Conservation (phyloP, 2,113 vertebrate species). For the Illadopsis cleaveri region DNA sequence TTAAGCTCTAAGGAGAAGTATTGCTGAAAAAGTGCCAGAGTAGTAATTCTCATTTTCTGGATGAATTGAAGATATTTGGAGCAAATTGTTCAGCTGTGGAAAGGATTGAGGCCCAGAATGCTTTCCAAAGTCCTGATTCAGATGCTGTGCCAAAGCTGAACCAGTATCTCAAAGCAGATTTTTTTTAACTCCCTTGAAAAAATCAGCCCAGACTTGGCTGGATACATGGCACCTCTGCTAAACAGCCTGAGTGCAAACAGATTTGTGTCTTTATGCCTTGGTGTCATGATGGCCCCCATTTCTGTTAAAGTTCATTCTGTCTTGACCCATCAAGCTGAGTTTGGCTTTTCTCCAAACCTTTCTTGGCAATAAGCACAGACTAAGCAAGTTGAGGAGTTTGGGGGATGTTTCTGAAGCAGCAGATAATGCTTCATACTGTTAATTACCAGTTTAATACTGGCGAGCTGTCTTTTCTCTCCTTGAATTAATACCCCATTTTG, state of each 20-base stretch:
- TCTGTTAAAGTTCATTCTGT: neutral
- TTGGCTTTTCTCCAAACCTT: slow-evolving; percentile 3
- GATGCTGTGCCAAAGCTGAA: neutral
- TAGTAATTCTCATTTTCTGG: neutral
- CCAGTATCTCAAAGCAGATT: neutral
- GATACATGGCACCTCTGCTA: neutral
- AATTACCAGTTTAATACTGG: neutral
- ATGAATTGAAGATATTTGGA: neutral
- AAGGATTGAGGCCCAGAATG: neutral
- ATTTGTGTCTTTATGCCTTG: neutral
- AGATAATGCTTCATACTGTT: slow-evolving; percentile 25
- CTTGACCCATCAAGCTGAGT: neutral
- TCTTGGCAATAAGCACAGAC: neutral
- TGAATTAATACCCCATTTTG: neutral
- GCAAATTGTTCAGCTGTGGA: neutral
- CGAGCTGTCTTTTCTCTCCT: slow-evolving; percentile 1
- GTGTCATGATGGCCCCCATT: neutral
- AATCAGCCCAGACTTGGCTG: neutral
- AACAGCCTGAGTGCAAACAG: neutral
- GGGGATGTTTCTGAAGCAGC: neutral
- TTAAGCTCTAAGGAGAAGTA: neutral
- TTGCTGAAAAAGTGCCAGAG: neutral
- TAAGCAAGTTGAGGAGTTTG: neutral
- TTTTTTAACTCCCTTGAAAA: neutral
- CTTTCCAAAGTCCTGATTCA: neutral